Percentiles rank a stretch among this genome's conserved stretches.
Evolutionary conservation across 2,797 vertebrate genomes (phyloP).

Genomic region (Xiphophorus birchmanni): DNA sequence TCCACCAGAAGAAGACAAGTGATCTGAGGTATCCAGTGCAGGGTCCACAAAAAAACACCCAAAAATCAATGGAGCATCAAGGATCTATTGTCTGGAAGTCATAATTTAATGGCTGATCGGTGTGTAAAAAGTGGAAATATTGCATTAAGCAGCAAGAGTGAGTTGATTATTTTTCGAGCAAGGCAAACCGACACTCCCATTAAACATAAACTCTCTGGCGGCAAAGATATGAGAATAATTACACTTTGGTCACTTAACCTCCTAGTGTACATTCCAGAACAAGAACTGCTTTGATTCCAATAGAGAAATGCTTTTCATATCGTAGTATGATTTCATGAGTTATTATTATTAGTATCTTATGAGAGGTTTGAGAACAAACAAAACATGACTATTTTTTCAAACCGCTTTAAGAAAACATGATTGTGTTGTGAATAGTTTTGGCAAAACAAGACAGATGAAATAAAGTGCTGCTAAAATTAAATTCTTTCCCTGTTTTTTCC

Average conservation of each 20-base stretch:
- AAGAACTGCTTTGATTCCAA: conserved; percentile 30
- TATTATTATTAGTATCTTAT: background rate
- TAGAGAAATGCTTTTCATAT: conserved; percentile 44
- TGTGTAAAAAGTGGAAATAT: conserved; percentile 52
- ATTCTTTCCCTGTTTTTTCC: conserved; percentile 26
- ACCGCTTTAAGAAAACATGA: conserved; percentile 51
- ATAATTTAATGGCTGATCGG: conserved; percentile 3
- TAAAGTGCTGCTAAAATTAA: conserved; percentile 91
- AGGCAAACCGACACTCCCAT: conserved; percentile 58
- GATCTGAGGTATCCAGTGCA: background rate
- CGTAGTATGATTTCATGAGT: conserved; percentile 5
- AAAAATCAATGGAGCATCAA: background rate
- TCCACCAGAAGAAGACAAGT: background rate
- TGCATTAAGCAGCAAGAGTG: conserved; percentile 60
- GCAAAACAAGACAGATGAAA: conserved; percentile 84
- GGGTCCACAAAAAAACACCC: background rate
- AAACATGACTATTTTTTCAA: conserved; percentile 16
- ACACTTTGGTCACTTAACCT: conserved; percentile 68
- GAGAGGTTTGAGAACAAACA: conserved; percentile 17
- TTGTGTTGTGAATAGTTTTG: conserved; percentile 83
- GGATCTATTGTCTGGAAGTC: background rate
- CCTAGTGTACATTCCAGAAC: conserved; percentile 57
- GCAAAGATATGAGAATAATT: conserved; percentile 41
- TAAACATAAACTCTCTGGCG: conserved; percentile 45
- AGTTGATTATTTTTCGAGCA: conserved; percentile 50